Conservation (phyloP, 2,113 vertebrate species). For the Himantopus leucocephalus region DNA sequence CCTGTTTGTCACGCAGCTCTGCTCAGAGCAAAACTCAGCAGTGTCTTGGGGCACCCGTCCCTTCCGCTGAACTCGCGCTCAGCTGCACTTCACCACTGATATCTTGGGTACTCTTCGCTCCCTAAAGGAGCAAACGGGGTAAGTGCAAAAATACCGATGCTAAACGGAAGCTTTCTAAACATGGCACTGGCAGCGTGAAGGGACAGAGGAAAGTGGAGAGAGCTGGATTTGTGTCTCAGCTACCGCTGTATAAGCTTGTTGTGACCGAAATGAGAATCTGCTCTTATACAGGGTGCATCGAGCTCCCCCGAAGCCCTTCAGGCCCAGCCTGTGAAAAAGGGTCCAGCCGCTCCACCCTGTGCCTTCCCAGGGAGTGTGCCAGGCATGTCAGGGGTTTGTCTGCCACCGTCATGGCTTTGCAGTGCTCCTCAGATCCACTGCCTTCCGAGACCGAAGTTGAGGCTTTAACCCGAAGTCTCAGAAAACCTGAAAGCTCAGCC, state of each 20-base stretch:
- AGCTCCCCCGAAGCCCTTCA: neutral
- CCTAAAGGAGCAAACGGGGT: neutral
- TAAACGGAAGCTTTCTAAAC: conserved; percentile 1
- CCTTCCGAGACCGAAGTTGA: neutral
- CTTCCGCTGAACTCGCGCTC: neutral
- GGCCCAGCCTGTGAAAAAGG: neutral
- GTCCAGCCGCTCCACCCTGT: neutral
- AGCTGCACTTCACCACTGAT: neutral
- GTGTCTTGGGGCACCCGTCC: neutral
- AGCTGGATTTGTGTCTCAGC: neutral
- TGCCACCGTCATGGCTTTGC: accelerated
- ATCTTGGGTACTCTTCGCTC: neutral
- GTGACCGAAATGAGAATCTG: neutral
- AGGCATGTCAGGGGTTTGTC: neutral
- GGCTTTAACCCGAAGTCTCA: neutral
- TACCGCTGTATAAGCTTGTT: neutral
- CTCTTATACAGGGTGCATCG: neutral
- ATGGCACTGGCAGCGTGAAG: neutral
- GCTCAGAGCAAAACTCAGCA: neutral
- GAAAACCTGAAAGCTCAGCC: neutral
- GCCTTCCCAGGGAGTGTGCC: neutral
- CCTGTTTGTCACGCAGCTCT: neutral
- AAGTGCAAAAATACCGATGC: neutral
- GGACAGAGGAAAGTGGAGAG: neutral
- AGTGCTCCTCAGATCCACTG: neutral